Percentiles rank a stretch among this genome's conserved stretches.
These are phyloP conservation scores for Scomber japonicus DNA, from an alignment of 2,113 vertebrate genomes.

Conservation along the genomic window DNA sequence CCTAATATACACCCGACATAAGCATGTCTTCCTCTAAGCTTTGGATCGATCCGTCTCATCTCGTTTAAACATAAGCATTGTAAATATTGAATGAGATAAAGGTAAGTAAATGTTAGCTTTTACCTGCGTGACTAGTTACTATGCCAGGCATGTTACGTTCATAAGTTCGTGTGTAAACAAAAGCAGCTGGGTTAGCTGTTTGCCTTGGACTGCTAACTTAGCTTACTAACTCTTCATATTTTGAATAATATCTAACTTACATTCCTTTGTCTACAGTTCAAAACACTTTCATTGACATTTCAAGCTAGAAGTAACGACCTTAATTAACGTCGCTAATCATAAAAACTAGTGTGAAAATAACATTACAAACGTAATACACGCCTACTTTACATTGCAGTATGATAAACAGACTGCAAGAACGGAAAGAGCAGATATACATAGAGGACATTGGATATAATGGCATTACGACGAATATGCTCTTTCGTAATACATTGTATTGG, in stretches of 20 bases:
- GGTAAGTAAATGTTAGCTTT: too few relatives aligned
- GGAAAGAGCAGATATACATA: too few relatives aligned
- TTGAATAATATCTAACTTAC: background rate
- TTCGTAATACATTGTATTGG: too few relatives aligned
- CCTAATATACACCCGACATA: background rate
- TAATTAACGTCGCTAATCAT: too few relatives aligned
- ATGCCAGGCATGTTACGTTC: too few relatives aligned
- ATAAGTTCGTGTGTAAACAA: conserved; percentile 19
- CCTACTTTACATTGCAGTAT: too few relatives aligned
- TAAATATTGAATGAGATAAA: fast-evolving
- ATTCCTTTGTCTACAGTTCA: background rate
- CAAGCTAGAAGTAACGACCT: background rate
- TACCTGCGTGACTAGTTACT: too few relatives aligned
- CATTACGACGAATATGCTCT: too few relatives aligned
- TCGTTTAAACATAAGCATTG: background rate
- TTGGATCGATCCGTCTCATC: background rate
- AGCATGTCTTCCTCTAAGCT: background rate
- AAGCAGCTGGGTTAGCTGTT: background rate
- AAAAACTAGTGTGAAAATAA: too few relatives aligned
- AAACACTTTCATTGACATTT: background rate
- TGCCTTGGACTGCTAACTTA: background rate
- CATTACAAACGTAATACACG: too few relatives aligned
- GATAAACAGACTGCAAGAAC: too few relatives aligned
- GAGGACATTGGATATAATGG: too few relatives aligned
- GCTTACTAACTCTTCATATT: background rate